These are phyloP conservation scores for Lasioglossum zephyrum DNA, from an alignment of 2,888 invertebrate genomes.

Conservation along the genomic window DNA sequence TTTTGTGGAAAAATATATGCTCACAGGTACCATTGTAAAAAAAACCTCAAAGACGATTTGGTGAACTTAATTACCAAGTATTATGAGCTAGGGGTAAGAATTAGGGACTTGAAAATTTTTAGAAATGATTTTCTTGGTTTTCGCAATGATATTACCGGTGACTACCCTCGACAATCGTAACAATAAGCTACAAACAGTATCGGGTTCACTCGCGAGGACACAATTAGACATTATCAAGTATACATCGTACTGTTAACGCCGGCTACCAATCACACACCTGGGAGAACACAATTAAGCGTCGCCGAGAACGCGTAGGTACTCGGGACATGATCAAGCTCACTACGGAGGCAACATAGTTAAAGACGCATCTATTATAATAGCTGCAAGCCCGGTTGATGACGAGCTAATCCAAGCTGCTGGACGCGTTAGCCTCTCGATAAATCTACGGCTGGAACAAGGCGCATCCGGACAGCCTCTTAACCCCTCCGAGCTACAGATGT, in stretches of 20 bases:
- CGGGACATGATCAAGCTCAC: background rate
- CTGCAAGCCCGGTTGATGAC: slow-evolving; percentile 1
- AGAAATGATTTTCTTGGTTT: background rate
- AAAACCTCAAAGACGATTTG: too few species aligned
- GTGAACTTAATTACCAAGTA: too few species aligned
- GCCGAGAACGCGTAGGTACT: background rate
- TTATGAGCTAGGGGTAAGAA: too few species aligned
- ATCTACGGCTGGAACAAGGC: background rate
- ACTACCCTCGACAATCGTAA: background rate
- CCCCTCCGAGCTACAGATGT: background rate
- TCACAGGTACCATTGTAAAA: too few species aligned
- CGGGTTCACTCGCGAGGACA: background rate
- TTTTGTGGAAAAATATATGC: too few species aligned
- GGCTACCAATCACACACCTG: slow-evolving; percentile 6
- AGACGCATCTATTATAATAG: slow-evolving; percentile 16
- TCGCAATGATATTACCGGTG: background rate
- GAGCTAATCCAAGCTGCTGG: background rate
- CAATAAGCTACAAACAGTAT: background rate
- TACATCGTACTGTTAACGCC: background rate
- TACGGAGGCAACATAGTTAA: slow-evolving; percentile 5
- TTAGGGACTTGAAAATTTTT: background rate
- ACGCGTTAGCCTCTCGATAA: background rate
- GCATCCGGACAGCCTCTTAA: background rate
- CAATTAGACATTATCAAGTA: background rate
- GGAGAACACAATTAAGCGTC: slow-evolving; percentile 22